Conservation (phyloP, 2,113 vertebrate species). For the Colaptes auratus region DNA sequence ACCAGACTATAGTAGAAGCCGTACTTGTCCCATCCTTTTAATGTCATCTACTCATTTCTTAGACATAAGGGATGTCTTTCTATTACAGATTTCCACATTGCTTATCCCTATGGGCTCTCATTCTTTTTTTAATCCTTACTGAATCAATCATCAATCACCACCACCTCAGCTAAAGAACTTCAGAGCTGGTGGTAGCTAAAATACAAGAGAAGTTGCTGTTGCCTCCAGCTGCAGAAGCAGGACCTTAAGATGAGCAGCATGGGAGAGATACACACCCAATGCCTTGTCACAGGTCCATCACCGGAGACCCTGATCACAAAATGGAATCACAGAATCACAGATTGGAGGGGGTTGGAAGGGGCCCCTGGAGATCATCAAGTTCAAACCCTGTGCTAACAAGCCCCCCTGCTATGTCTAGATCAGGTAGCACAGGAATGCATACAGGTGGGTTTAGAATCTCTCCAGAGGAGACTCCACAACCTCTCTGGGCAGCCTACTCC, state of each 20-base stretch:
- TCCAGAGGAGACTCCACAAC: no score
- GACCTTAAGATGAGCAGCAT: neutral
- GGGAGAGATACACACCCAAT: rapidly evolving
- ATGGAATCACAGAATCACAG: no score
- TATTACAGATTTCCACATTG: neutral
- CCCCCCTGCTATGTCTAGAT: no score
- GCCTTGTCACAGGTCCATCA: neutral
- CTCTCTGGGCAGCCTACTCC: no score
- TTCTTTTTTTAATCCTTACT: neutral
- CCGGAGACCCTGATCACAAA: neutral
- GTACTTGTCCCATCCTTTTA: neutral
- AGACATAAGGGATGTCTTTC: neutral
- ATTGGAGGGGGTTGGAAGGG: no score
- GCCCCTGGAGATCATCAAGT: no score
- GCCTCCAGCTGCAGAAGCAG: neutral
- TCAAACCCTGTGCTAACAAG: no score
- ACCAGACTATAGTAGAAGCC: neutral
- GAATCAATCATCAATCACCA: neutral
- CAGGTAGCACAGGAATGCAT: no score
- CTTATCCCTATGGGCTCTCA: neutral
- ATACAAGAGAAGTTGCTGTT: neutral
- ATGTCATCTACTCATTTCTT: neutral
- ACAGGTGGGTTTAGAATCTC: no score
- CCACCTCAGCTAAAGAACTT: neutral
- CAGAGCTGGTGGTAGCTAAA: neutral